These are phyloP conservation scores for Micronycteris hirsuta DNA, from an alignment of 2,113 vertebrate genomes.

Conservation along the genomic window DNA sequence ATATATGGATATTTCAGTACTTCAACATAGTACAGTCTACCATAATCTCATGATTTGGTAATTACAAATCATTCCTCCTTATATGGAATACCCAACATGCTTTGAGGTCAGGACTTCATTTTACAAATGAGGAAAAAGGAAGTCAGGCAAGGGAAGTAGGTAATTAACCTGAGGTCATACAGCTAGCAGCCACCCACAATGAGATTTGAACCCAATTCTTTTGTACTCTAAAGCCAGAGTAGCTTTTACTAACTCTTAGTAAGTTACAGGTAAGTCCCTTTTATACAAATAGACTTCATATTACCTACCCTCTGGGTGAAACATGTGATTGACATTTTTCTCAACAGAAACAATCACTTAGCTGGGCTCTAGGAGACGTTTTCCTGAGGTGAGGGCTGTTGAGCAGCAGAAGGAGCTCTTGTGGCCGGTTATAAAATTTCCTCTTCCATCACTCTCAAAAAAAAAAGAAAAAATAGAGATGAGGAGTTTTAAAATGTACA, in stretches of 20 bases:
- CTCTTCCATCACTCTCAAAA: neutral
- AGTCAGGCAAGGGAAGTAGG: neutral
- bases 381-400: constrained; percentile 3
- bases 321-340: neutral
- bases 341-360: neutral
- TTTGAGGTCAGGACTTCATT: neutral
- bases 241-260: neutral
- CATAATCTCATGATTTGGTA: neutral
- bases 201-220: neutral
- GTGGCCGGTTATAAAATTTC: constrained; percentile 6
- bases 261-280: neutral
- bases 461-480: neutral
- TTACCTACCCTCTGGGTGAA: neutral
- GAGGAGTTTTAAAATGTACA: constrained; percentile 25
- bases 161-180: neutral
- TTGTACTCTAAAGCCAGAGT: neutral
- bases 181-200: neutral
- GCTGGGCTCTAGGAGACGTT: neutral
- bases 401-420: constrained; percentile 21
- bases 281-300: neutral
- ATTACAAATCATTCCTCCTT: neutral
- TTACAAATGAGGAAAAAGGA: neutral
- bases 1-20: neutral
- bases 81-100: neutral
- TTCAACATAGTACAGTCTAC: neutral